phyloP scores from a whole-genome alignment of 2,888 invertebrate species.

The Pemphredon lugubris region DNA sequence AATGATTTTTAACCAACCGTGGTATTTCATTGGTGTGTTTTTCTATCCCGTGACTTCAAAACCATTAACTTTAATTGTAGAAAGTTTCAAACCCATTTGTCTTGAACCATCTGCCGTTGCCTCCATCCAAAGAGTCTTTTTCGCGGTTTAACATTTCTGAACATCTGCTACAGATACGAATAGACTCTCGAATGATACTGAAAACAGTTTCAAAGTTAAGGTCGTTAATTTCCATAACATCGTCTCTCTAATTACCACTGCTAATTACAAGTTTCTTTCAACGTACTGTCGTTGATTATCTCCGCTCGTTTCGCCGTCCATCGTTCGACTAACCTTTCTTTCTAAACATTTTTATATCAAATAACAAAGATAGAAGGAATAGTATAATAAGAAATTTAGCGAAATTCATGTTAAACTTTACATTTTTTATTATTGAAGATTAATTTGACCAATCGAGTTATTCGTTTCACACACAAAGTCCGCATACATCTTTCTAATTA shows the following conservation, averaged over 20 bases:
- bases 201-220: constrained; percentile 34
- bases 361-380: too few species aligned
- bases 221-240: constrained; percentile 46
- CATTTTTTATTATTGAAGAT: too few species aligned
- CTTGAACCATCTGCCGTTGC: constrained; percentile 59
- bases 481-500: too few species aligned
- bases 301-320: constrained; percentile 47
- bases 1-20: too few species aligned
- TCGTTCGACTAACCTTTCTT: constrained; percentile 31
- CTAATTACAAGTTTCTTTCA: constrained; percentile 12
- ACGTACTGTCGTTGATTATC: constrained; percentile 29
- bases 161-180: constrained; percentile 46
- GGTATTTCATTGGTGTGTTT: too few species aligned
- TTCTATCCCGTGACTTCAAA: too few species aligned
- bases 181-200: constrained; percentile 36
- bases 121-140: constrained; percentile 52
- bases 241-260: constrained; percentile 32
- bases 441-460: too few species aligned
- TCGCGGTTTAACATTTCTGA: constrained; percentile 51
- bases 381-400: too few species aligned
- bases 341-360: too few species aligned
- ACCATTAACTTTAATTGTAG: constrained; percentile 62
- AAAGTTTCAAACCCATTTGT: constrained; percentile 61
- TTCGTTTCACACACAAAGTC: too few species aligned
- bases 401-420: too few species aligned